Conservation (phyloP, 2,888 invertebrate species). For the Syritta pipiens region DNA sequence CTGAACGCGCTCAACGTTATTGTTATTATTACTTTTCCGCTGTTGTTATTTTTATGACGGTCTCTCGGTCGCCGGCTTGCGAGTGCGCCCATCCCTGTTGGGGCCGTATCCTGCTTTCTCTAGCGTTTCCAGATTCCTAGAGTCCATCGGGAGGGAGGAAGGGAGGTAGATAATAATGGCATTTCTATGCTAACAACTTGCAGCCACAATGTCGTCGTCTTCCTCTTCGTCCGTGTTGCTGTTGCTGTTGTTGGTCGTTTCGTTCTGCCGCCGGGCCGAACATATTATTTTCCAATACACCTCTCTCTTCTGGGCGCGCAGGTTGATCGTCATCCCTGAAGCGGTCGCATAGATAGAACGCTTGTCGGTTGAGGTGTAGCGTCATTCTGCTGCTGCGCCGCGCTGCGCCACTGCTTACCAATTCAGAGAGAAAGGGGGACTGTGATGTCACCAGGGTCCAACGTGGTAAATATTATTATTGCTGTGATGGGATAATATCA, state of each 20-base stretch:
- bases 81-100: conserved; percentile 57
- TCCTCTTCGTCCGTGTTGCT: background rate
- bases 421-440: conserved; percentile 28
- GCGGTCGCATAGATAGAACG: conserved; percentile 34
- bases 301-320: conserved; percentile 20
- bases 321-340: background rate
- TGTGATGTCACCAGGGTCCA: conserved; percentile 65
- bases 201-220: conserved; percentile 60
- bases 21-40: conserved; percentile 65
- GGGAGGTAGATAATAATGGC: conserved; percentile 52
- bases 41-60: conserved; percentile 60
- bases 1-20: conserved; percentile 52
- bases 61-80: conserved; percentile 11
- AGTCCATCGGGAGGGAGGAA: conserved; percentile 21
- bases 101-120: conserved; percentile 60
- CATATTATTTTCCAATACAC: conserved; percentile 65
- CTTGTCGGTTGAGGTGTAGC: too few species aligned
- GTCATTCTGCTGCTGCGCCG: background rate
- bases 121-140: conserved; percentile 33
- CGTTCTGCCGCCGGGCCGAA: conserved; percentile 52
- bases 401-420: conserved; percentile 23
- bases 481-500: conserved; percentile 69
- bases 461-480: conserved; percentile 68
- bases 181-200: conserved; percentile 70
- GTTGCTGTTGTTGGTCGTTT: conserved; percentile 31